Percentiles rank a stretch among this genome's conserved stretches.
These are phyloP conservation scores for Agraylea sexmaculata DNA, from an alignment of 1,140 invertebrate species.

Conservation along the genomic window DNA sequence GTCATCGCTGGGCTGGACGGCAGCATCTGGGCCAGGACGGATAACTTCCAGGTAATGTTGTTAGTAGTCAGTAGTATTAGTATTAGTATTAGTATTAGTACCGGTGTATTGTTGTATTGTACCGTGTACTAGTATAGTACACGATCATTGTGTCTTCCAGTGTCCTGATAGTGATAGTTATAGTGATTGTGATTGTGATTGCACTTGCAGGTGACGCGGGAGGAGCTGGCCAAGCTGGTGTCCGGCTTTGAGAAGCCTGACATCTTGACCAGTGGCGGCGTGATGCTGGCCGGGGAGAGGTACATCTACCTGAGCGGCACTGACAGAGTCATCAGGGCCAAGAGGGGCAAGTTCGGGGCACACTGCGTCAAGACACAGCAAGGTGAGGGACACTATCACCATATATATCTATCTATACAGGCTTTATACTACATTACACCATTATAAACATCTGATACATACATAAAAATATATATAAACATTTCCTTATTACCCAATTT, in stretches of 20 bases:
- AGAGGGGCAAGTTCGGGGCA: slow-evolving; percentile 79
- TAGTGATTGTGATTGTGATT: slow-evolving; percentile 1
- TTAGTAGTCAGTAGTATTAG: background rate
- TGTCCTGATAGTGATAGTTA: slow-evolving; percentile 4
- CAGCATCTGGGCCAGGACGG: slow-evolving; percentile 88
- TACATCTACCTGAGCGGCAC: slow-evolving; percentile 89
- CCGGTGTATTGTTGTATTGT: background rate
- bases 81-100: background rate
- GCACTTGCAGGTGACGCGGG: slow-evolving; percentile 69
- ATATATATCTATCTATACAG: too few species aligned
- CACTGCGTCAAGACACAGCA: slow-evolving; percentile 91
- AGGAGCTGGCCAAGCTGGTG: slow-evolving; percentile 75
- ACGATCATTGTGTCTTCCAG: slow-evolving; percentile 8
- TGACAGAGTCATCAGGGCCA: slow-evolving; percentile 81
- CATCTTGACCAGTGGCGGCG: slow-evolving; percentile 70
- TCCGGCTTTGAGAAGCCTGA: slow-evolving; percentile 78
- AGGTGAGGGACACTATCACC: too few species aligned
- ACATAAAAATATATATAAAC: too few species aligned
- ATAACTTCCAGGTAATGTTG: slow-evolving; percentile 79
- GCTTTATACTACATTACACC: too few species aligned
- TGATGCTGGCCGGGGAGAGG: slow-evolving; percentile 77
- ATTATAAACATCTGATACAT: too few species aligned
- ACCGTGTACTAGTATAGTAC: background rate
- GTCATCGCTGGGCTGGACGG: slow-evolving; percentile 90
- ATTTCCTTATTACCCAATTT: too few species aligned